phyloP scores from a whole-genome alignment of 2,888 invertebrate species.

The Erebia ligea region DNA sequence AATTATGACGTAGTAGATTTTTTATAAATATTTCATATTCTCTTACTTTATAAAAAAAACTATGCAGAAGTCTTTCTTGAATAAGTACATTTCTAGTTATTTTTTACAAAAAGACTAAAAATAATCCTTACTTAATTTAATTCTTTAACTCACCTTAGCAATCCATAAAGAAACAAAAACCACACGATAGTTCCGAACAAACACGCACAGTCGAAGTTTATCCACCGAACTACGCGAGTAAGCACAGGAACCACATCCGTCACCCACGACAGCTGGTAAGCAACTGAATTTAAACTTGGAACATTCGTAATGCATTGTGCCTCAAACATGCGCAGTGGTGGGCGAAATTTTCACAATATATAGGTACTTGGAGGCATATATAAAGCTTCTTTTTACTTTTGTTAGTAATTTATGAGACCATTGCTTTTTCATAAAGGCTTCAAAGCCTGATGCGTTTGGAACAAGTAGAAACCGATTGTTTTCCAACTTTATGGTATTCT shows the following conservation, averaged over 20 bases:
- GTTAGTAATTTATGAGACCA: constrained; percentile 26
- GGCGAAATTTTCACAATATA: constrained; percentile 34
- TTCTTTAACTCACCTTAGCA: constrained; percentile 21
- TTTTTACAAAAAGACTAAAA: neutral
- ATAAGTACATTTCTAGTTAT: no score
- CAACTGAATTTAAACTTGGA: constrained; percentile 43
- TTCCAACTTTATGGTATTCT: neutral
- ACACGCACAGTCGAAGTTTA: constrained; percentile 42
- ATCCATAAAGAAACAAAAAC: constrained; percentile 27
- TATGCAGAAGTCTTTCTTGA: no score
- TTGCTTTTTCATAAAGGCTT: neutral
- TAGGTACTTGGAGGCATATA: constrained; percentile 25
- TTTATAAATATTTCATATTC: no score
- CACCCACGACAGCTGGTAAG: constrained; percentile 36
- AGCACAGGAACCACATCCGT: constrained; percentile 36
- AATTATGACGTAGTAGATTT: no score
- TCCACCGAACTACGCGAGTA: constrained; percentile 38
- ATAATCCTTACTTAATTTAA: neutral
- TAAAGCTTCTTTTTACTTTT: constrained; percentile 23
- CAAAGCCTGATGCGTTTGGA: neutral
- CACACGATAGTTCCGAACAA: constrained; percentile 43
- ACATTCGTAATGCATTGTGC: constrained; percentile 40
- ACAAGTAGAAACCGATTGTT: neutral
- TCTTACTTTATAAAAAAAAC: no score
- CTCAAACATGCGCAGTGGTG: constrained; percentile 43